Conservation (phyloP, 2,113 vertebrate species). For the Cynocephalus volans region DNA sequence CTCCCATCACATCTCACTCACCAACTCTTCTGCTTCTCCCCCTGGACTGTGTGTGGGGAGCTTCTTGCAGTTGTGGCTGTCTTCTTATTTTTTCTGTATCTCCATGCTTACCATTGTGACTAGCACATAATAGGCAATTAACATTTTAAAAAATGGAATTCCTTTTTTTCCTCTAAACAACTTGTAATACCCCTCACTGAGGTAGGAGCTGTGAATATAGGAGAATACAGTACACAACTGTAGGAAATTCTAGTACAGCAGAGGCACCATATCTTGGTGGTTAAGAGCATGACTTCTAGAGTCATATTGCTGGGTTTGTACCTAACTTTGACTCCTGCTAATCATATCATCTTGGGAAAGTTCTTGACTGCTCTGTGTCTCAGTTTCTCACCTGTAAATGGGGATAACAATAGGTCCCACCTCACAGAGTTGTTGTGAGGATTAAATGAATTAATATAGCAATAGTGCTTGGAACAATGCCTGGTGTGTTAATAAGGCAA, state of each 20-base stretch:
- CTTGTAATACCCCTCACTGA: neutral
- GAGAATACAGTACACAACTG: neutral
- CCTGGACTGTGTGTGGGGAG: neutral
- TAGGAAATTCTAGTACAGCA: neutral
- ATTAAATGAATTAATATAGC: neutral
- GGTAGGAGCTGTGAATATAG: neutral
- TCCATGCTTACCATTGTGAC: neutral
- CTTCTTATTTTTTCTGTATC: neutral
- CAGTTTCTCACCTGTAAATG: slow-evolving; percentile 33
- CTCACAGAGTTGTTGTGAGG: neutral
- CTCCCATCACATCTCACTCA: neutral
- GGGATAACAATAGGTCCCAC: neutral
- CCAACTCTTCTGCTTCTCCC: neutral
- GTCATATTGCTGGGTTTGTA: neutral
- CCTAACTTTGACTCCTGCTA: neutral
- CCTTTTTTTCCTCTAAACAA: neutral
- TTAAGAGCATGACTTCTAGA: neutral
- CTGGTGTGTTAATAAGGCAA: neutral
- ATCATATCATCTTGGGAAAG: neutral
- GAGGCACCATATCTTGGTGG: neutral
- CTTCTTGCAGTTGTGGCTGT: neutral
- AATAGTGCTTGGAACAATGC: slow-evolving; percentile 1
- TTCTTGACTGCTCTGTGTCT: neutral
- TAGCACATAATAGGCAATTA: neutral
- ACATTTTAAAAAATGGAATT: slow-evolving; percentile 8